These are phyloP conservation scores for Dysdera silvatica DNA, from an alignment of 1,140 invertebrate genomes.

Conservation along the genomic window DNA sequence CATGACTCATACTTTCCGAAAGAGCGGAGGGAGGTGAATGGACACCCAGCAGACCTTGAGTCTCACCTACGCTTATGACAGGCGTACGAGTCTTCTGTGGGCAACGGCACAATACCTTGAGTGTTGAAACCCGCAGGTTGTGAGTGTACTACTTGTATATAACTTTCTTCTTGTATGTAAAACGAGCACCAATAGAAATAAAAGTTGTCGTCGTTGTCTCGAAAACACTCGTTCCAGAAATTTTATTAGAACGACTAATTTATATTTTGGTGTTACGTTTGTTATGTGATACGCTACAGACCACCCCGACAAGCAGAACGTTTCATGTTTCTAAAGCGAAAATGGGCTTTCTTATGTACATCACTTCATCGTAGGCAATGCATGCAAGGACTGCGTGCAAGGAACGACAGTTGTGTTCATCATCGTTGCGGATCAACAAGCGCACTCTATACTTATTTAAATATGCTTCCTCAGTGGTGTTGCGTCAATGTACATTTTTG, in stretches of 20 bases:
- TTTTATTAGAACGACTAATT: slow-evolving; percentile 28
- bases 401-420: slow-evolving; percentile 1
- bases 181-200: slow-evolving; percentile 11
- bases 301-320: not conserved
- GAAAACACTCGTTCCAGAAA: slow-evolving; percentile 19
- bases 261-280: slow-evolving; percentile 31
- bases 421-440: no score
- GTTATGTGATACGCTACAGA: slow-evolving; percentile 18
- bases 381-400: not conserved
- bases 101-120: no score
- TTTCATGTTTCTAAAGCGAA: not conserved
- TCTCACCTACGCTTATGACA: slow-evolving; percentile 26
- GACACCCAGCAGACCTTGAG: slow-evolving; percentile 22
- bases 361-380: slow-evolving; percentile 17
- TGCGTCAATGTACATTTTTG: slow-evolving; percentile 24
- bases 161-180: slow-evolving; percentile 26
- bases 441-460: slow-evolving; percentile 22
- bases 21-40: slow-evolving; percentile 21
- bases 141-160: no score
- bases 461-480: slow-evolving; percentile 21
- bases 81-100: not conserved
- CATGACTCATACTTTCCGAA: slow-evolving; percentile 6
- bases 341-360: slow-evolving; percentile 26
- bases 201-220: slow-evolving; percentile 12
- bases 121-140: no score